Base-by-base conservation (phyloP, 1,140 invertebrate genomes). In the Eufriesea mexicana region DNA sequence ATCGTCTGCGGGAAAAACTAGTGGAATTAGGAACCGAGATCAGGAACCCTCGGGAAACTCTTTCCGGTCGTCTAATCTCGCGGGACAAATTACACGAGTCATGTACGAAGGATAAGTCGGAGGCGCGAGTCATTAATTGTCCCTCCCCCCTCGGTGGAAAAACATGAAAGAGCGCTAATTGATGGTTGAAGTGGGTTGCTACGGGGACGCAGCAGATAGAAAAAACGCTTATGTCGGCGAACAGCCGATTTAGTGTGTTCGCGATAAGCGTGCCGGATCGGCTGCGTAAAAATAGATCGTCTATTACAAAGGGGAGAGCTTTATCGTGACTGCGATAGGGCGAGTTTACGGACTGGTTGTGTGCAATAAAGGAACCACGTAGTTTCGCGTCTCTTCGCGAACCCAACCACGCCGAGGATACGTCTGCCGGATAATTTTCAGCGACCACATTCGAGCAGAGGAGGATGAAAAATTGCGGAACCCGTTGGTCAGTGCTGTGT, bases 281-380 rank as follows among this genome's bases (percentile, higher is more conserved):
- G 72, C 67, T 70, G 85, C 71, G 86, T 86, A 87, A 87, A 87
- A 87, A 87, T 87, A 84, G 86, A 86, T 87, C 80, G 80, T 84
- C 85, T 78, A 84, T 82, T 83, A 77, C 85, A 86, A 87, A 86
- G 85, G 85, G 85, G 86, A 86, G 77, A 49, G 85, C 76, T 87
- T 87, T 87, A 87, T 87, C 86, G 86, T 79, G 86, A 35, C 66
- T 84, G 67, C 67, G 86, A 84, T 87, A 87, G 85, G 76, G 67
- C 82, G 85, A 87, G 81, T 87, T 87, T 87, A 84, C 82, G 81
- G 85, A 87, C 86, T 87, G 62, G 85, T 86, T 80, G 85, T 87
- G 85, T 84, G 86, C 86, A 84, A 87, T 87, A 87, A 87, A 87
- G 86, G 86, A 82, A 87, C 78, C 77, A 67, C 75, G 76, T 42